phyloP scores from a whole-genome alignment of 64 coral and sea anemone genomes.

The Montipora foliosa region DNA sequence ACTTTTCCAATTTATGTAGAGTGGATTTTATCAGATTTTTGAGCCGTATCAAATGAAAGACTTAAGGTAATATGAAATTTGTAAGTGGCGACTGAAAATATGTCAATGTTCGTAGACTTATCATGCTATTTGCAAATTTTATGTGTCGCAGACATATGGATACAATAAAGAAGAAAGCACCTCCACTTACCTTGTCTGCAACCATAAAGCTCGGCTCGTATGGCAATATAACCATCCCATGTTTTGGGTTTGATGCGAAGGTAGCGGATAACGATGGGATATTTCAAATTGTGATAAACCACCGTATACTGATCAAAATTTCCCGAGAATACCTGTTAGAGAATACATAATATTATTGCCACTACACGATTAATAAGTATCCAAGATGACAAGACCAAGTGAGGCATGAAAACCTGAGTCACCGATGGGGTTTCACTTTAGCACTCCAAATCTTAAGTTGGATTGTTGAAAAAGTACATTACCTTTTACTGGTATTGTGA shows the following conservation, averaged over 20 bases:
- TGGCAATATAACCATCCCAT: conserved; percentile 32
- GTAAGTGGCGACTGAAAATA: too few species aligned
- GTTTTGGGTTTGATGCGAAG: conserved; percentile 34
- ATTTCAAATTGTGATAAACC: conserved; percentile 4
- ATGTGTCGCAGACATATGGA: too few species aligned
- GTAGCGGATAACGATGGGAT: conserved; percentile 15
- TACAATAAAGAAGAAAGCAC: background rate
- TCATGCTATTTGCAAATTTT: background rate
- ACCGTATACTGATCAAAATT: conserved; percentile 28
- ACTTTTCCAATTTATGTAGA: too few species aligned
- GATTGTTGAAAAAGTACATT: too few species aligned
- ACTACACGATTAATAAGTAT: background rate
- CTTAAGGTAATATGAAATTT: too few species aligned
- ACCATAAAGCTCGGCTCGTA: conserved; percentile 34
- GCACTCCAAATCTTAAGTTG: too few species aligned
- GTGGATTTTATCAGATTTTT: background rate
- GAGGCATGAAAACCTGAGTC: too few species aligned
- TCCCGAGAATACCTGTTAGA: conserved; percentile 21
- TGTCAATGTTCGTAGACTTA: background rate
- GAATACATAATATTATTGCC: background rate
- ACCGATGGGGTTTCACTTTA: too few species aligned
- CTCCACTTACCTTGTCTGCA: background rate
- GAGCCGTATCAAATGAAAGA: too few species aligned
- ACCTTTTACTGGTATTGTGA: too few species aligned
- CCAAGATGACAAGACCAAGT: too few species aligned